Percentiles rank a stretch among this genome's conserved stretches.
phyloP scores from a whole-genome alignment of 2,797 vertebrate species.

The Philypnodon macrostomus region DNA sequence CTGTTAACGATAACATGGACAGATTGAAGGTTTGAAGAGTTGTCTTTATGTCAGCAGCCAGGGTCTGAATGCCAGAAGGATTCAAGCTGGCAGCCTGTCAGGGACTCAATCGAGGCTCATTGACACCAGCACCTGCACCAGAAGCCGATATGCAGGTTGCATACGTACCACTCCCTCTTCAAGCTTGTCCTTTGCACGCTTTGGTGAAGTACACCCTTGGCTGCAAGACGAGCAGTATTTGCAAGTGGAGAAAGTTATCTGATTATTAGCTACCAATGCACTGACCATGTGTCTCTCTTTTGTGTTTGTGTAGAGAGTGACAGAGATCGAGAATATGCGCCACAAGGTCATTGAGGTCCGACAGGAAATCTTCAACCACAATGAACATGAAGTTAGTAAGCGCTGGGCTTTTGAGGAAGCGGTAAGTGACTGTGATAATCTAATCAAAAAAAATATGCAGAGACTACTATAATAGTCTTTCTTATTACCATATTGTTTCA shows the following conservation, averaged over 20 bases:
- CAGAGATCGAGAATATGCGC: conserved; percentile 99
- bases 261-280: not conserved
- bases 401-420: conserved; percentile 98
- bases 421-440: conserved; percentile 72
- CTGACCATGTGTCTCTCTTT: conserved; percentile 42
- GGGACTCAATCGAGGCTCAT: conserved; percentile 65
- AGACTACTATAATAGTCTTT: not conserved
- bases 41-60: conserved; percentile 81
- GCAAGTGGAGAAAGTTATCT: conserved; percentile 66
- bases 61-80: conserved; percentile 73
- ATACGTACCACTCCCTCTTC: conserved; percentile 68
- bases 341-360: conserved; percentile 94
- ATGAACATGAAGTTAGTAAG: conserved; percentile 98
- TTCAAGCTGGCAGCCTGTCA: conserved; percentile 78
- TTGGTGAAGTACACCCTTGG: conserved; percentile 80
- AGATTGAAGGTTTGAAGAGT: conserved; percentile 76
- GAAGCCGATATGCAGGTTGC: conserved; percentile 76
- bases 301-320: conserved; percentile 86
- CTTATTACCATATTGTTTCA: conserved; percentile 49
- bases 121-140: conserved; percentile 69
- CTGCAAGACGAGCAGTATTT: conserved; percentile 76
- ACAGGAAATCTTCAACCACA: conserved; percentile 97
- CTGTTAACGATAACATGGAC: conserved; percentile 61
- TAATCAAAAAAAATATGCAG: not conserved
- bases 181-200: conserved; percentile 74